Evolutionary conservation across 2,113 vertebrate species (phyloP).

Genomic region (Rhombomys opimus): DNA sequence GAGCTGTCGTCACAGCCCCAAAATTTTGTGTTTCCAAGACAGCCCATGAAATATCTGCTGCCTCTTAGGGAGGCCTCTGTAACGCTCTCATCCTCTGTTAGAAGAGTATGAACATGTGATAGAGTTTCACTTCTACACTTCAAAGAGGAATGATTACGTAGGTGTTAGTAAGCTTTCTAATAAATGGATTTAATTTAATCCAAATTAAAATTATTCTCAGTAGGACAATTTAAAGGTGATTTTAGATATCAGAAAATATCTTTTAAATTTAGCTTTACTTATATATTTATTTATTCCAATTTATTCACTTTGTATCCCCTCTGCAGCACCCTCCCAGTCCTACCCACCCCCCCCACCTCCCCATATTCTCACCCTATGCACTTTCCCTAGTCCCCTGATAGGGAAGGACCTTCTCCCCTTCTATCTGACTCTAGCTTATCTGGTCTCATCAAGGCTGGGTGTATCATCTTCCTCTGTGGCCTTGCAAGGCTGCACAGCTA

Average conservation of each 20-base stretch:
- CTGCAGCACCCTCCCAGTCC: too few relatives aligned
- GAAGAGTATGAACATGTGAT: neutral
- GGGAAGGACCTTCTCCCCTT: too few relatives aligned
- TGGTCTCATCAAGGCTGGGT: too few relatives aligned
- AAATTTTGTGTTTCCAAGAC: neutral
- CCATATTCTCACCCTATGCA: too few relatives aligned
- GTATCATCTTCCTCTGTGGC: too few relatives aligned
- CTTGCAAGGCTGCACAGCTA: too few relatives aligned
- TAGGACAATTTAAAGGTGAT: neutral
- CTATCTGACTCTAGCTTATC: too few relatives aligned
- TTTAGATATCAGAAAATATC: neutral
- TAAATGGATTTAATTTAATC: neutral
- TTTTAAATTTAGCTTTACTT: too few relatives aligned
- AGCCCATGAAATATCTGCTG: neutral
- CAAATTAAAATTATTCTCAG: neutral
- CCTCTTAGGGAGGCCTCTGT: neutral
- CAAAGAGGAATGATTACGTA: neutral
- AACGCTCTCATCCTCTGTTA: neutral
- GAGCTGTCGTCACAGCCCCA: neutral
- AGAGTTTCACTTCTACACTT: neutral
- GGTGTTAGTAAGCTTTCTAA: conserved; percentile 1
- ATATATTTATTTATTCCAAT: too few relatives aligned
- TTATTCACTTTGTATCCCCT: too few relatives aligned
- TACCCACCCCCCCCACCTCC: too few relatives aligned
- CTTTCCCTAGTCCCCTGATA: too few relatives aligned